phyloP scores from a whole-genome alignment of 2,797 vertebrate genomes.

The Pipistrellus pygmaeus region DNA sequence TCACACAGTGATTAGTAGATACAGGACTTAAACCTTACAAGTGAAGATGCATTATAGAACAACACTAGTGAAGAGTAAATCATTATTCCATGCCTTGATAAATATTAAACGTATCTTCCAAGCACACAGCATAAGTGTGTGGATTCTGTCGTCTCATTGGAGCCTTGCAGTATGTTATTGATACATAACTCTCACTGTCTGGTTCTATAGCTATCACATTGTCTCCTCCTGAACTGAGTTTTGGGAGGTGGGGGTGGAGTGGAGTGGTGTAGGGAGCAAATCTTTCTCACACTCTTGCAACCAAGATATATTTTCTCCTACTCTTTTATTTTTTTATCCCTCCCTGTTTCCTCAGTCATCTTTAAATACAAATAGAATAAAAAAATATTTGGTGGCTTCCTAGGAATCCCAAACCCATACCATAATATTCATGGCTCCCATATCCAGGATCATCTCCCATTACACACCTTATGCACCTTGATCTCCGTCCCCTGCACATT shows the following conservation, averaged over 20 bases:
- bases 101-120: neutral
- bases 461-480: rapidly evolving
- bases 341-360: neutral
- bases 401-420: neutral
- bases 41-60: neutral
- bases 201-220: neutral
- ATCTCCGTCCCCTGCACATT: neutral
- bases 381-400: neutral
- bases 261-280: neutral
- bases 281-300: neutral
- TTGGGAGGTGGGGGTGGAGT: neutral
- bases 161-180: neutral
- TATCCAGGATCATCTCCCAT: too few relatives aligned
- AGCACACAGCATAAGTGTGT: neutral
- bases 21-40: neutral
- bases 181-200: neutral
- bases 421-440: neutral
- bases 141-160: neutral
- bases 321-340: neutral
- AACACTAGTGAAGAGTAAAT: neutral
- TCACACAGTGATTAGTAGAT: neutral
- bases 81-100: neutral
- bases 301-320: neutral
- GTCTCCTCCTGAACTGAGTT: neutral
- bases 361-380: neutral